A percentile compares a stretch with the other conserved stretches of the same genome.
phyloP scores from a whole-genome alignment of 1,140 invertebrate species.

The Penaeus vannamei region DNA sequence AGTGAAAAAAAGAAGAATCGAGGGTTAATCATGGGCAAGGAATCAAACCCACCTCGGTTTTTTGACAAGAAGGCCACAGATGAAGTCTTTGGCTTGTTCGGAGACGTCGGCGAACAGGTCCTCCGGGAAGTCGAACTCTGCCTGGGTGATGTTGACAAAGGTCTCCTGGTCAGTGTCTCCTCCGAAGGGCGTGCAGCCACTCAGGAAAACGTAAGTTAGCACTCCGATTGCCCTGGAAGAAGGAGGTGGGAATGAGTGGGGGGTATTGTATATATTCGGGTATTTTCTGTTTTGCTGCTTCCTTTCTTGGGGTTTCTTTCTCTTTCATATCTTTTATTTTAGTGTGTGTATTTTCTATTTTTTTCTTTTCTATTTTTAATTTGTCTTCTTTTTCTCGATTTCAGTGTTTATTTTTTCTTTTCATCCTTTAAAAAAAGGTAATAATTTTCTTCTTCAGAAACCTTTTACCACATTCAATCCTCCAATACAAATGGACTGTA shows the following conservation, averaged over 20 bases:
- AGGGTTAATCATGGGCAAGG: no score
- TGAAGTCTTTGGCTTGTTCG: slow-evolving; percentile 84
- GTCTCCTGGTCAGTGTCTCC: slow-evolving; percentile 94
- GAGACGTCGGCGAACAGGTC: slow-evolving; percentile 91
- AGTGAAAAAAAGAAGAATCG: no score
- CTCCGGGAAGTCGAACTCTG: slow-evolving; percentile 89
- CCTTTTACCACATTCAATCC: no score
- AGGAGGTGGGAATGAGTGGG: neutral
- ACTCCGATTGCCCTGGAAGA: slow-evolving; percentile 83
- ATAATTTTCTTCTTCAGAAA: no score
- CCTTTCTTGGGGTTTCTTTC: neutral
- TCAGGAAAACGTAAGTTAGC: slow-evolving; percentile 91
- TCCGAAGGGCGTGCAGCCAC: slow-evolving; percentile 91
- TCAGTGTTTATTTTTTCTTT: no score
- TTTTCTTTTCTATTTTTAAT: no score
- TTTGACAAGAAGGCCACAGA: slow-evolving; percentile 78
- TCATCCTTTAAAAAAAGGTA: no score
- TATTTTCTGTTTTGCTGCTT: neutral
- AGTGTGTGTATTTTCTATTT: no score
- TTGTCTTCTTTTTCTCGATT: no score
- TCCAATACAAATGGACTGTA: no score
- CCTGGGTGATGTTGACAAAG: slow-evolving; percentile 95
- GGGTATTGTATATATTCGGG: neutral
- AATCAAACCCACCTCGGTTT: slow-evolving; percentile 76
- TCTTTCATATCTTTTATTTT: neutral